A percentile compares a stretch with the other conserved stretches of the same genome.
Conservation (phyloP, 2,888 invertebrate genomes). For the Diarsia mendica region DNA sequence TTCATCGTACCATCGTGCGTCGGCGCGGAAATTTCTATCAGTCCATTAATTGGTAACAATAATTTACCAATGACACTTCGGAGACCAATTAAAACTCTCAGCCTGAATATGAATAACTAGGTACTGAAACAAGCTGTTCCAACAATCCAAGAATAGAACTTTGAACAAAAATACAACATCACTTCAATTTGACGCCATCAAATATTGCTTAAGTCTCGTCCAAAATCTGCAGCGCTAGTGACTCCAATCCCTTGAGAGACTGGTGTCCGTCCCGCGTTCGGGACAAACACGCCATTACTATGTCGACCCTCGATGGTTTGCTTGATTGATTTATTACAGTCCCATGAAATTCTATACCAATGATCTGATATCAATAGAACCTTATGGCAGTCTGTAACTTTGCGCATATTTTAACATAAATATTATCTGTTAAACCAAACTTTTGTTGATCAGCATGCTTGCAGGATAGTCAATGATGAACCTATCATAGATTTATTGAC, state of each 20-base stretch:
- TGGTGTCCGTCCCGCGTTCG: conserved; percentile 32
- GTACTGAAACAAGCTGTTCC: neutral
- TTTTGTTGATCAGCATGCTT: neutral
- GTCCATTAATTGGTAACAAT: neutral
- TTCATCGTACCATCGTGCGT: neutral
- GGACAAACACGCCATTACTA: conserved; percentile 41
- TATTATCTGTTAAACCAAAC: neutral
- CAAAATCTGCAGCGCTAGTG: conserved; percentile 42
- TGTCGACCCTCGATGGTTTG: conserved; percentile 56
- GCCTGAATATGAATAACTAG: neutral
- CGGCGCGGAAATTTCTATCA: neutral
- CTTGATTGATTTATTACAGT: conserved; percentile 55
- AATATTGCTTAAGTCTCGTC: conserved; percentile 18
- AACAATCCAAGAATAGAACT: neutral
- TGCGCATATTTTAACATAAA: conserved; percentile 6
- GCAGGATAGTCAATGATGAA: neutral
- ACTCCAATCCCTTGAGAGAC: conserved; percentile 50
- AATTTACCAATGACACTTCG: neutral
- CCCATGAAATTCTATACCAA: conserved; percentile 41
- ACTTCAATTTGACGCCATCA: conserved; percentile 1
- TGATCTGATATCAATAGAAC: conserved; percentile 26
- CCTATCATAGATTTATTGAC: neutral
- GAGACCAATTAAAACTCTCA: neutral
- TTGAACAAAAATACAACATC: conserved; percentile 5
- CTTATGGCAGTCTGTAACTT: conserved; percentile 10